Evolutionary conservation across 2,113 vertebrate genomes (phyloP), one percentile per base, ranked within the genome.

Genomic region (Nycticebus coucang): DNA sequence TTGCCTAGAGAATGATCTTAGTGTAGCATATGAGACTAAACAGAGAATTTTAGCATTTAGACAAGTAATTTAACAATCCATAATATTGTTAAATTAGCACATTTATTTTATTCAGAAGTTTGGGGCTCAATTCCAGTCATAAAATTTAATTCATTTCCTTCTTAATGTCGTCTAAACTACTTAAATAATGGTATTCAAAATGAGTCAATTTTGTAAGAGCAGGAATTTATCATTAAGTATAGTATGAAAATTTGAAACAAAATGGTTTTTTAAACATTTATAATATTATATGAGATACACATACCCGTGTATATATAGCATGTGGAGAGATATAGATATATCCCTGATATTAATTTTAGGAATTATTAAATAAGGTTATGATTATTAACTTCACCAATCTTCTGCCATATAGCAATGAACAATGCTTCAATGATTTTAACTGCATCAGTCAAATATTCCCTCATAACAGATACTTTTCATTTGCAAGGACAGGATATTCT

Each of bases 401-500:
- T 11, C 62, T 83, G 22, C 41, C 30, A 2, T 2, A 0, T 5
- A 0, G 82, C 62, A 89, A n/a, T 83, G 71, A 96, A 79, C 26
- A 74, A 55, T 53, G 50, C 37, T 91, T 95, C 71, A 55, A 30
- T 96, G 77, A 22, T 66, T 98, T 97, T 85, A 95, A 86, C 45
- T 87, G 57, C 7, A 72, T 55, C 13, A 94, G 84, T 93, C 86
- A 97, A 94, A 95, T 57, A 4, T 68, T 93, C 35, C 15, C 33
- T 91, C 11, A 3, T 83, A 97, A 94, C 75, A 91, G 78, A 79
- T 69, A 13, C 24, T 80, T 85, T 97, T 77, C 77, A n/a, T 96
- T 91, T 97, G 26, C 95, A 97, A 97, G 91, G 95, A 96, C 83
- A 98, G 72, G 82, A 71, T 22, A 17, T 87, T 97, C 86, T 96